Conservation (phyloP, 1,140 invertebrate genomes). For the Bombus waltoni region DNA sequence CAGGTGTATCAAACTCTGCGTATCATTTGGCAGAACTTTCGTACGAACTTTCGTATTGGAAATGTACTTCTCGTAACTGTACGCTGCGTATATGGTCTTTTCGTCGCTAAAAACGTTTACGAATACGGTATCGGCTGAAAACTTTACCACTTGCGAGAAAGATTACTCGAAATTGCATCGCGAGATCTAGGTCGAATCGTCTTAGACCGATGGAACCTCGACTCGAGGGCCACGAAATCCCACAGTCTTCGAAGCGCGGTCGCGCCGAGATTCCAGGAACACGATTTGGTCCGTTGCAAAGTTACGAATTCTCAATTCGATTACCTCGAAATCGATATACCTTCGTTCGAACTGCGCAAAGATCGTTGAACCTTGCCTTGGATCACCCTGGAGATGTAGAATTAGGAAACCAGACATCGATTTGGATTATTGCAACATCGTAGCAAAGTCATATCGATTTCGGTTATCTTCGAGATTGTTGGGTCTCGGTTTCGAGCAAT, state of each 20-base stretch:
- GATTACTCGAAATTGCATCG: not conserved
- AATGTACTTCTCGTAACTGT: too few relatives aligned
- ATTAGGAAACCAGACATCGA: too few relatives aligned
- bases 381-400: too few relatives aligned
- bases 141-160: not conserved
- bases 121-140: too few relatives aligned
- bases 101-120: too few relatives aligned
- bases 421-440: not conserved
- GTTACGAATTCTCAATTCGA: not conserved
- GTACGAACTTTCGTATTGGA: too few relatives aligned
- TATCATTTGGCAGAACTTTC: too few relatives aligned
- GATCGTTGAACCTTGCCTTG: too few relatives aligned
- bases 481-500: not conserved
- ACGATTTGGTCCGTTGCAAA: not conserved
- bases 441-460: not conserved
- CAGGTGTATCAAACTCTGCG: too few relatives aligned
- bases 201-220: not conserved
- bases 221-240: not conserved
- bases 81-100: too few relatives aligned
- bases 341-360: too few relatives aligned
- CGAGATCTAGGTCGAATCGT: not conserved
- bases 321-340: too few relatives aligned
- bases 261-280: not conserved
- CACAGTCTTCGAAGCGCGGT: not conserved
- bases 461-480: not conserved